phyloP scores from a whole-genome alignment of 35 echinoderm and acorn worm species.

The Lytechinus variegatus region DNA sequence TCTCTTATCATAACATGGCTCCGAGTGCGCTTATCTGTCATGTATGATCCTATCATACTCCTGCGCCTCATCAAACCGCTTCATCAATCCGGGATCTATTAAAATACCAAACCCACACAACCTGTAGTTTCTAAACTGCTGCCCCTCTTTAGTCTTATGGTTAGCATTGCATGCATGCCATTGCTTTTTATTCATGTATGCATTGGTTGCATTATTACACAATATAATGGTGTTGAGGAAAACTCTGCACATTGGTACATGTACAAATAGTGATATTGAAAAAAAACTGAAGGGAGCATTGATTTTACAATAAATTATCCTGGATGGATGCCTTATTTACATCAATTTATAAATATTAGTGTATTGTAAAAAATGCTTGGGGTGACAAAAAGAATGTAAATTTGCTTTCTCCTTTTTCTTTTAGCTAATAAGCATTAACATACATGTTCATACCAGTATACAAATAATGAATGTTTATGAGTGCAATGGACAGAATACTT shows the following conservation, averaged over 20 bases:
- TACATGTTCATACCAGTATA: too few relatives aligned
- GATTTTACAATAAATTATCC: too few relatives aligned
- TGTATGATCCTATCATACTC: background rate
- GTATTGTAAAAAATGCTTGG: too few relatives aligned
- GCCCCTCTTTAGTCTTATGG: background rate
- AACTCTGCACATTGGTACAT: background rate
- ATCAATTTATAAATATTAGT: too few relatives aligned
- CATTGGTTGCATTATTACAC: background rate
- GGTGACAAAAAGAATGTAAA: too few relatives aligned
- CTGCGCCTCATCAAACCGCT: background rate
- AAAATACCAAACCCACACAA: slow-evolving; percentile 18
- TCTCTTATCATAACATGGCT: background rate
- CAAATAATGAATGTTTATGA: too few relatives aligned
- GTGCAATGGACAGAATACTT: too few relatives aligned
- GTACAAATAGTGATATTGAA: too few relatives aligned
- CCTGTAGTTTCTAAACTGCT: background rate
- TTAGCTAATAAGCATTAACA: too few relatives aligned
- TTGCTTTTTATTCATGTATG: background rate
- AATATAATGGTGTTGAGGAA: background rate
- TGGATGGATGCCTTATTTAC: too few relatives aligned
- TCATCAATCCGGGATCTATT: background rate
- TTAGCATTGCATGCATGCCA: background rate
- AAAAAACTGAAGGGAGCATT: too few relatives aligned
- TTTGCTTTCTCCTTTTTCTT: too few relatives aligned
- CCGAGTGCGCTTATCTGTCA: background rate